Conservation (phyloP, 2,888 invertebrate genomes). For the Rhimphoctona megacephalus region DNA sequence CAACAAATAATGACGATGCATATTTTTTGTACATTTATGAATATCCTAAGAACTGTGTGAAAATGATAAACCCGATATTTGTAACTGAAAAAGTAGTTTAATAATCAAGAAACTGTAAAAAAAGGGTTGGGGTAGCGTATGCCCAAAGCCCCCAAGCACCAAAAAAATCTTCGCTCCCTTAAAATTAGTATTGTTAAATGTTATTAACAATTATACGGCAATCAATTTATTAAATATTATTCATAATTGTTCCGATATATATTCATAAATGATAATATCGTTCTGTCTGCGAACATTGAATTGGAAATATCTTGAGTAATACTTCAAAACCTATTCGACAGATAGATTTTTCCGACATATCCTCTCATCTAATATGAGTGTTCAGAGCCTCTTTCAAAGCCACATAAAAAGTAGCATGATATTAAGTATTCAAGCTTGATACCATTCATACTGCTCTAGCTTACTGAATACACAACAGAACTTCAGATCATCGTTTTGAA, state of each 20-base stretch:
- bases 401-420: background rate
- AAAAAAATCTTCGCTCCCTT: too few relatives aligned
- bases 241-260: background rate
- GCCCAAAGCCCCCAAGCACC: too few relatives aligned
- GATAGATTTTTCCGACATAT: background rate
- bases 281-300: background rate
- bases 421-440: background rate
- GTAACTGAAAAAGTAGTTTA: too few relatives aligned
- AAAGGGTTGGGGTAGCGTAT: too few relatives aligned
- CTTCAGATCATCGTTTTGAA: background rate
- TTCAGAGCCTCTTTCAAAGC: background rate
- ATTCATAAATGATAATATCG: background rate
- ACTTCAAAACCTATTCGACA: background rate
- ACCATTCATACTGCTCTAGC: background rate
- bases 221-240: too few relatives aligned
- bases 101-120: too few relatives aligned
- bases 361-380: background rate
- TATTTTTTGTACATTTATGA: too few relatives aligned
- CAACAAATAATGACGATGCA: too few relatives aligned
- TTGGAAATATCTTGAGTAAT: background rate
- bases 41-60: too few relatives aligned
- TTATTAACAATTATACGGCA: too few relatives aligned
- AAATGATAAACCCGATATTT: too few relatives aligned
- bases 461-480: background rate
- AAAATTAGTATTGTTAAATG: too few relatives aligned